phyloP scores from a whole-genome alignment of 2,888 invertebrate genomes.

The Athripsodes cinereus region DNA sequence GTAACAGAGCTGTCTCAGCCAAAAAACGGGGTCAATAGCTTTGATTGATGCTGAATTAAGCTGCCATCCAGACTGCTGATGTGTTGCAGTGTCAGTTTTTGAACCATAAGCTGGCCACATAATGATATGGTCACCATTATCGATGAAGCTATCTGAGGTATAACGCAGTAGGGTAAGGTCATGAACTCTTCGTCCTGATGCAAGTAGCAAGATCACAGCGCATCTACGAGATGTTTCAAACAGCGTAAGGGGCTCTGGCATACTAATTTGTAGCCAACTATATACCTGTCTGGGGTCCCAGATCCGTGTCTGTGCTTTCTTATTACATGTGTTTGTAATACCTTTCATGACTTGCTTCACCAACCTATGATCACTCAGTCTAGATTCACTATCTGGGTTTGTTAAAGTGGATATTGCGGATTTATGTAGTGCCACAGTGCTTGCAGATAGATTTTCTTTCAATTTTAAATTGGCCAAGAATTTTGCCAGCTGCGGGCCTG shows the following conservation, averaged over 20 bases:
- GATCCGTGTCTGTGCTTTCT: conserved; percentile 7
- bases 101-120: conserved; percentile 30
- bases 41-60: not conserved
- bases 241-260: not conserved
- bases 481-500: not conserved
- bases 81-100: conserved; percentile 27
- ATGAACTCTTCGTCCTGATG: conserved; percentile 28
- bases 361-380: conserved; percentile 20
- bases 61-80: conserved; percentile 18
- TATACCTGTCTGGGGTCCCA: conserved; percentile 3
- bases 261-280: not conserved
- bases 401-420: conserved; percentile 28
- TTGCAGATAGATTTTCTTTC: conserved; percentile 22
- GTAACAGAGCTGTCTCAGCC: not conserved
- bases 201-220: conserved; percentile 24
- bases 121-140: conserved; percentile 21
- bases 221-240: conserved; percentile 19
- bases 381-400: conserved; percentile 19
- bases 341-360: conserved; percentile 27
- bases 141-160: conserved; percentile 22
- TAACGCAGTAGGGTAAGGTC: conserved; percentile 27
- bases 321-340: conserved; percentile 16
- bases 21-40: conserved; percentile 5
- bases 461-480: conserved; percentile 3
- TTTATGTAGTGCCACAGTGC: conserved; percentile 29